These are phyloP conservation scores for Falco berigora DNA, from an alignment of 2,797 vertebrate genomes.

Conservation along the genomic window DNA sequence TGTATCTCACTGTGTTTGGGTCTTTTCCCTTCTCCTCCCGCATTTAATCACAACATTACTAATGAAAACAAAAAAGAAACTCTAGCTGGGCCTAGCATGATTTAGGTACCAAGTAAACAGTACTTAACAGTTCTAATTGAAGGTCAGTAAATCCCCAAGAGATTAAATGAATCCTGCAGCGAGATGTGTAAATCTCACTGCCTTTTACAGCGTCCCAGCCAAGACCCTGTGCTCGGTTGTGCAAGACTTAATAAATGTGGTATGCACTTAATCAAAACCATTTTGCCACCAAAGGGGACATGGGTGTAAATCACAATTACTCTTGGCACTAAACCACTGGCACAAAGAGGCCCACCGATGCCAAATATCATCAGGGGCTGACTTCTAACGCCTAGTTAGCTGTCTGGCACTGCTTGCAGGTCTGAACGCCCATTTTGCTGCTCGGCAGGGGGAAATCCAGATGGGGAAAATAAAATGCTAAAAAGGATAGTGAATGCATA, in stretches of 20 bases:
- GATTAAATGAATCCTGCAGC: slow-evolving; percentile 75
- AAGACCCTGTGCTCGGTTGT: slow-evolving; percentile 53
- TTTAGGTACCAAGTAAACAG: slow-evolving; percentile 78
- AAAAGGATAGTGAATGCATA: slow-evolving; percentile 2
- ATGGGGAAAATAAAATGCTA: slow-evolving; percentile 44
- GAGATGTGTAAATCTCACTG: slow-evolving; percentile 76
- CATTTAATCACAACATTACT: slow-evolving; percentile 57
- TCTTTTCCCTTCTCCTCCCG: neutral
- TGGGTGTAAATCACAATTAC: slow-evolving; percentile 76
- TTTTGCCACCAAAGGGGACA: slow-evolving; percentile 76
- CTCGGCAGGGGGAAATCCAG: slow-evolving; percentile 62
- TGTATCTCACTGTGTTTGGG: neutral
- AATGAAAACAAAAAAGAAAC: slow-evolving; percentile 73
- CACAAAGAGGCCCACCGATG: slow-evolving; percentile 66
- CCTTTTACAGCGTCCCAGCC: slow-evolving; percentile 66
- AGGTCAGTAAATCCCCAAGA: slow-evolving; percentile 81
- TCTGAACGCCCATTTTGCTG: slow-evolving; percentile 22
- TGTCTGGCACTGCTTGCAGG: slow-evolving; percentile 34
- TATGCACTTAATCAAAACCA: slow-evolving; percentile 82
- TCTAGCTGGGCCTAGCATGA: slow-evolving; percentile 67
- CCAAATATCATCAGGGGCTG: slow-evolving; percentile 54
- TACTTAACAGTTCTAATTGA: slow-evolving; percentile 80
- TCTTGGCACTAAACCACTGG: slow-evolving; percentile 73
- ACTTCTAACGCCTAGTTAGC: slow-evolving; percentile 51
- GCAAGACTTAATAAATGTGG: slow-evolving; percentile 77